phyloP scores from a whole-genome alignment of 2,797 vertebrate species.

The Sparus aurata region DNA sequence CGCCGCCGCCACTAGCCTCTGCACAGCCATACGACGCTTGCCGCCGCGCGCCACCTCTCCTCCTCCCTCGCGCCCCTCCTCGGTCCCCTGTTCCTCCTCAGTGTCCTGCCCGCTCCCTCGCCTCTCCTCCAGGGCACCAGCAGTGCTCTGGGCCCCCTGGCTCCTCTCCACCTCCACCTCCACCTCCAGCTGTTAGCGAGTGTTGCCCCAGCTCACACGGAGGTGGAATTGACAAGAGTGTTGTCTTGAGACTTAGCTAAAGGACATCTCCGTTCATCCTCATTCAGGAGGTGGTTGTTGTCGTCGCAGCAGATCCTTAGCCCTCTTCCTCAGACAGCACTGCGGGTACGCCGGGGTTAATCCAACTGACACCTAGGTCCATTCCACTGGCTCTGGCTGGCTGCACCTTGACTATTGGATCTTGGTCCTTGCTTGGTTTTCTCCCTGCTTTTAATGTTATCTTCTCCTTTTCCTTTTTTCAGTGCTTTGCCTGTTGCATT shows the following conservation, averaged over 20 bases:
- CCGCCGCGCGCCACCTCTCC: conserved; percentile 67
- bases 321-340: conserved; percentile 94
- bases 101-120: conserved; percentile 45
- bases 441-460: conserved; percentile 18
- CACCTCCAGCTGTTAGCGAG: conserved; percentile 65
- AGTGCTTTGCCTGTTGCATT: conserved; percentile 31
- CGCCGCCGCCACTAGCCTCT: conserved; percentile 93
- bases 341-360: conserved; percentile 81
- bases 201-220: conserved; percentile 57
- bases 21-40: conserved; percentile 91
- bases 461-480: conserved; percentile 22
- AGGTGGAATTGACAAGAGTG: conserved; percentile 58
- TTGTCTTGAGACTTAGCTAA: conserved; percentile 85
- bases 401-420: conserved; percentile 73
- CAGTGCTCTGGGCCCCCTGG: conserved; percentile 75
- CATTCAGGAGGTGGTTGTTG: conserved; percentile 75
- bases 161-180: conserved; percentile 72
- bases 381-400: conserved; percentile 85
- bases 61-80: conserved; percentile 61
- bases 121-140: conserved; percentile 82
- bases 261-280: conserved; percentile 99
- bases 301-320: conserved; percentile 79
- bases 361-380: conserved; percentile 84
- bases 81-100: conserved; percentile 49
- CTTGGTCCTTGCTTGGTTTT: conserved; percentile 19